phyloP scores from a whole-genome alignment of 2,797 vertebrate species.

The Microtus agrestis region DNA sequence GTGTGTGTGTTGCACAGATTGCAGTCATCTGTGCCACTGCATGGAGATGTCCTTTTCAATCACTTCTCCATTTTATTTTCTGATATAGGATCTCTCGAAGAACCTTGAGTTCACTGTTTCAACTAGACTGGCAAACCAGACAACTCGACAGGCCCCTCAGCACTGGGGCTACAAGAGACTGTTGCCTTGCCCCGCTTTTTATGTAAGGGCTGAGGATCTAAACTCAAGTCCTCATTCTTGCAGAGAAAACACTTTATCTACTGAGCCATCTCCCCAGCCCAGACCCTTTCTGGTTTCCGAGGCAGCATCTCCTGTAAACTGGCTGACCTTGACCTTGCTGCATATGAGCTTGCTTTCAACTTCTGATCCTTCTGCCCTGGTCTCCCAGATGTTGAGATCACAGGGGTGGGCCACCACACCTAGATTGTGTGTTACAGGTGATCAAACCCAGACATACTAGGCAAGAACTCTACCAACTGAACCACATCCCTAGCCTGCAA shows the following conservation, averaged over 20 bases:
- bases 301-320: not conserved
- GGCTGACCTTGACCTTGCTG: not conserved
- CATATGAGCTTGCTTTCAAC: not conserved
- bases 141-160: not conserved
- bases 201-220: not conserved
- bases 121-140: not conserved
- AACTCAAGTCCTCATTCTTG: not conserved
- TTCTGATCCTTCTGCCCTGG: not conserved
- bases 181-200: not conserved
- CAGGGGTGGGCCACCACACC: not conserved
- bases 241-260: not conserved
- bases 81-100: not conserved
- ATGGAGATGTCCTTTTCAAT: not conserved
- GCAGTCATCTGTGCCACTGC: too few relatives aligned
- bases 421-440: not conserved
- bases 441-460: not conserved
- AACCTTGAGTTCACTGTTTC: not conserved
- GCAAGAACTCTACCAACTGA: not conserved
- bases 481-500: not conserved
- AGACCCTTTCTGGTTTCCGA: not conserved
- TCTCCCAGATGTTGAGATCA: not conserved
- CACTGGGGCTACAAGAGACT: not conserved
- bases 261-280: not conserved
- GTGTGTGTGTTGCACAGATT: not conserved
- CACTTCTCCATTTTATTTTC: not conserved